Evolutionary conservation across 2,797 vertebrate genomes (phyloP), one percentile per base, ranked within the genome.

Genomic region (Amniataba percoides): DNA sequence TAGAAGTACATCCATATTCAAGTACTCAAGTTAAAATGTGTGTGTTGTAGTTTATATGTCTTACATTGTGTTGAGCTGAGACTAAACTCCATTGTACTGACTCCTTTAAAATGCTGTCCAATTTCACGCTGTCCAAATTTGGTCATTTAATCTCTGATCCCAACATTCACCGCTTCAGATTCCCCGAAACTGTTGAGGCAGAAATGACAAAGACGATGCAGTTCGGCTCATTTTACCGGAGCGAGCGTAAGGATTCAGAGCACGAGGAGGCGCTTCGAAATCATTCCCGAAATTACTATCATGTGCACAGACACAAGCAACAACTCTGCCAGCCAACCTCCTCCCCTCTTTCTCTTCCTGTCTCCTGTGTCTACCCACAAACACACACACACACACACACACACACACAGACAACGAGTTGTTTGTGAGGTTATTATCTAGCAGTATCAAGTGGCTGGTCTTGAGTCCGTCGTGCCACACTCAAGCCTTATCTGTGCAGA

Each of bases 381-480:
- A n/a, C n/a, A n/a, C n/a, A 18, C 25, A 61, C 60, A 58, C 46
- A 56, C 48, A 73, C 48, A 48, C 76, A 63, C 60, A 73, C 74
- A 81, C 61, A 57, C 63, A 64, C 59, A 69, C 40, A 2, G 39
- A 82, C 78, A 81, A 59, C 51, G 61, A 64, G 56, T 63, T 82
- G 85, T 80, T 80, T 78, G 74, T 72, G 83, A 72, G 71, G 64
- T 77, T 60, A 66, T 85, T 93, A 94, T 94, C 92, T 58, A 19
- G 21, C 66, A 48, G 78, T 76, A 87, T 90, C 86, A 88, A 89
- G 90, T 87, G 85, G 76, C 67, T 71, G 27, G 87, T 86, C 92
- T 92, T 85, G 87, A 89, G 68, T 92, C 81, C 46, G 88, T 95
- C 93, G 61, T 49, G 80, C 76, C 74, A 94, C 94, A 95, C 92